These are phyloP conservation scores for Papilio xuthus DNA, from an alignment of 1,140 invertebrate species.

Conservation along the genomic window DNA sequence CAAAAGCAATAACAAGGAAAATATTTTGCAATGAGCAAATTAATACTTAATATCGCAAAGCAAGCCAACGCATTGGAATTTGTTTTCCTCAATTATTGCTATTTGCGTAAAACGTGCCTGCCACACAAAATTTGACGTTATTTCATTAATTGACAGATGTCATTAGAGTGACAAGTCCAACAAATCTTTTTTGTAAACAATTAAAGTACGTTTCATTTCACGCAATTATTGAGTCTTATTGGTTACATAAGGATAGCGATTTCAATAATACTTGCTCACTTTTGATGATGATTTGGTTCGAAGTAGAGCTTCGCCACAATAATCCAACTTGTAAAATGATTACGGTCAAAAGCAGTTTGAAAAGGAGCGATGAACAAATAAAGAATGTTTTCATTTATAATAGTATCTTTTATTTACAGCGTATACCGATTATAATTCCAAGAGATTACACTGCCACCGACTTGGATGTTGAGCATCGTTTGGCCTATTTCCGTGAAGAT, in stretches of 20 bases:
- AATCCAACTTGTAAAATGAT: too few species aligned
- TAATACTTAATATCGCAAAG: not conserved
- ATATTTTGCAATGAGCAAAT: conserved; percentile 41
- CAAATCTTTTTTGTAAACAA: not conserved
- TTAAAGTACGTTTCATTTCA: conserved; percentile 39
- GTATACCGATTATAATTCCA: conserved; percentile 83
- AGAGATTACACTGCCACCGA: conserved; percentile 86
- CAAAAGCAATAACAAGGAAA: conserved; percentile 21
- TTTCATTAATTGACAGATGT: not conserved
- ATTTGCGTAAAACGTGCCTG: conserved; percentile 15
- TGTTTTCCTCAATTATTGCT: conserved; percentile 5
- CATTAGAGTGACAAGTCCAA: not conserved
- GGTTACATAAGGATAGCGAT: too few species aligned
- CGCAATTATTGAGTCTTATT: not conserved
- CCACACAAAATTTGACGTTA: conserved; percentile 4
- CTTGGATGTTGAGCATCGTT: conserved; percentile 84
- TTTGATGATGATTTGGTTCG: too few species aligned
- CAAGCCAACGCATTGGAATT: not conserved
- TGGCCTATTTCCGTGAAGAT: conserved; percentile 86
- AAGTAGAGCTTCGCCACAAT: too few species aligned
- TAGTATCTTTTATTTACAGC: conserved; percentile 51
- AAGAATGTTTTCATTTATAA: too few species aligned
- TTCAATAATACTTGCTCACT: too few species aligned
- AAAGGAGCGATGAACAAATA: too few species aligned
- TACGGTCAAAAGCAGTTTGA: too few species aligned